Evolutionary conservation across 1,140 invertebrate genomes (phyloP), one percentile per base, ranked within the genome.

Genomic region (Drosophila kohkoa): DNA sequence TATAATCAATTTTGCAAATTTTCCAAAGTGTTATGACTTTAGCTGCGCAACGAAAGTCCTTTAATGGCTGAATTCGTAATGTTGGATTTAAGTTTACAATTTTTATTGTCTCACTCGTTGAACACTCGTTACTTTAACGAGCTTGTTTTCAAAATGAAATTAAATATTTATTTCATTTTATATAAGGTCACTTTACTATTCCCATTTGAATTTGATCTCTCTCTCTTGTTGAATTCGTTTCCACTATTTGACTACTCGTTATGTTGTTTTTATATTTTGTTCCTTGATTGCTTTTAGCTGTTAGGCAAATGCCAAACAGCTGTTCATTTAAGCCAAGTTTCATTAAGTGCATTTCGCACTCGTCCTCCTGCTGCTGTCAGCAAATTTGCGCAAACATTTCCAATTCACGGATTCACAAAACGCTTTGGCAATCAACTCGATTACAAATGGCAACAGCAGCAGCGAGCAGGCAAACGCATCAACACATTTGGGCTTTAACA

Each of bases 401-500:
- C 5, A 51, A 62, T 49, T 35, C 58, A 32, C 3, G 8, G 15
- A 49, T 20, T 49, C 59, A 49, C 11, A 8, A 25, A 38, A 10
- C 35, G 35, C 25, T 60, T 60, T 41, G 16, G 35, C 35, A 59
- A 59, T 59, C 67, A 51, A 57, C 62, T 65, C 16, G 13, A 41
- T 60, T 48, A 58, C 15, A 58, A 64, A 4, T 59, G 48, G 8
- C 7, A 49, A 49, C 20, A 11, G 20, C 16, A 5, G 38, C 15
- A 43, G 52, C 30, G 43, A 65, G 49, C 69, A 66, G 54, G 7
- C 8, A 10, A 48, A 64, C 59, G 15, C 45, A 66, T 43, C 46
- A 52, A 59, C 38, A 67, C 45, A 54, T 54, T 52, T 59, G 10
- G 43, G 52, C 52, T 30, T 41, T 46, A 63, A 63, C 51, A 62